phyloP scores from a whole-genome alignment of 1,140 invertebrate species.

The Bradysia coprophila region DNA sequence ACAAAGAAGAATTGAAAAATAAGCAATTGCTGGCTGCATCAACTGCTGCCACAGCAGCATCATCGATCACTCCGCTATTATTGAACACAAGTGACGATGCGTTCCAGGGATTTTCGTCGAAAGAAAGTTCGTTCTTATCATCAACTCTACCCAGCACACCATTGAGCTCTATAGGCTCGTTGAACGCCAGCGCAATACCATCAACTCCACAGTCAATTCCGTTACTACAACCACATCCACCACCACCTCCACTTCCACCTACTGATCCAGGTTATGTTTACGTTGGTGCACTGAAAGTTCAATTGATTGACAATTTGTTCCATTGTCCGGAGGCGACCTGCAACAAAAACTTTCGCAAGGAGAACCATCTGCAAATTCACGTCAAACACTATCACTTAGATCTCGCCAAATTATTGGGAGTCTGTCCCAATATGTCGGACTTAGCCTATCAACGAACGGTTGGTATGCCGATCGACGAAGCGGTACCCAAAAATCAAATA shows the following conservation, averaged over 20 bases:
- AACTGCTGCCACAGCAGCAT: constrained; percentile 3
- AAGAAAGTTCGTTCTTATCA: too few relatives aligned
- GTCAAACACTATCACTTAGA: constrained; percentile 83
- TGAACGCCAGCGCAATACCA: neutral
- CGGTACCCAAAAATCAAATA: constrained; percentile 27
- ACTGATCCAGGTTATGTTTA: constrained; percentile 26
- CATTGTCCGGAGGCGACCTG: constrained; percentile 69
- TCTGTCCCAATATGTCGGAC: constrained; percentile 68
- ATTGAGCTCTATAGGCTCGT: neutral
- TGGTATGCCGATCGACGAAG: constrained; percentile 30
- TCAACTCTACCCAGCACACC: too few relatives aligned
- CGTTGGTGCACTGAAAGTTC: constrained; percentile 44
- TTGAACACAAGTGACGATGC: neutral
- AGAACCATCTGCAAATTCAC: constrained; percentile 74
- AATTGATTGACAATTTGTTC: constrained; percentile 48
- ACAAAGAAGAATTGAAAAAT: constrained; percentile 10
- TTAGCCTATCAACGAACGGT: constrained; percentile 59
- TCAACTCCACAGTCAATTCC: constrained; percentile 5
- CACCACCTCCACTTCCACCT: neutral
- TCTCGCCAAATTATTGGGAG: constrained; percentile 49
- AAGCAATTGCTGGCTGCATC: constrained; percentile 7
- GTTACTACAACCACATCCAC: constrained; percentile 1
- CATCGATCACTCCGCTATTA: neutral
- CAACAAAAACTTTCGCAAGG: constrained; percentile 74
- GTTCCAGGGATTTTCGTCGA: neutral